Evolutionary conservation across 2,888 invertebrate species (phyloP).

Genomic region (Chloromyia formosa): DNA sequence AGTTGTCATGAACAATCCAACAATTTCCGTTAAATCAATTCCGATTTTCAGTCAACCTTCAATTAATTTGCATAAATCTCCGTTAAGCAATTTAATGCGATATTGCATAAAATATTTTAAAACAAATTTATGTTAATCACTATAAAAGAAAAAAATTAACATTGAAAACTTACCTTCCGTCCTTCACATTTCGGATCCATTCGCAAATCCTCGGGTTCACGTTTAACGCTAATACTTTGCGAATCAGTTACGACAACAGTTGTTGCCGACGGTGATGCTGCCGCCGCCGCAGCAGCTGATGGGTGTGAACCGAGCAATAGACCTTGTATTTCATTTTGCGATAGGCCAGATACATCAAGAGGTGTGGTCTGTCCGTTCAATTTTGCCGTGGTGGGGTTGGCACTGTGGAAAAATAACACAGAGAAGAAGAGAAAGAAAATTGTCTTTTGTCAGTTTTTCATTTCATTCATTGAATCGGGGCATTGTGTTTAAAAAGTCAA

Average conservation of each 20-base stretch:
- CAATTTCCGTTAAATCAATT: too few species aligned
- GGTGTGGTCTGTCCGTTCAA: slow-evolving; percentile 65
- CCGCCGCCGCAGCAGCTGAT: slow-evolving; percentile 58
- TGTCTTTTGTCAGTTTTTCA: slow-evolving; percentile 28
- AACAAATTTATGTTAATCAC: too few species aligned
- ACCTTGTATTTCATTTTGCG: slow-evolving; percentile 66
- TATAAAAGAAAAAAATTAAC: background rate
- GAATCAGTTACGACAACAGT: slow-evolving; percentile 51
- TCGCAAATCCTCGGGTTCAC: slow-evolving; percentile 65
- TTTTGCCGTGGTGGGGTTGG: slow-evolving; percentile 60
- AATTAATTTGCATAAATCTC: too few species aligned
- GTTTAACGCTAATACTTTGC: slow-evolving; percentile 63
- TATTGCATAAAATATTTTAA: too few species aligned
- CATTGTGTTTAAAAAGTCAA: background rate
- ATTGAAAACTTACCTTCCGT: slow-evolving; percentile 59
- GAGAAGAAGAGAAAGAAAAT: slow-evolving; percentile 43
- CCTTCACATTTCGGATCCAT: slow-evolving; percentile 64
- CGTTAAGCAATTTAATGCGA: too few species aligned
- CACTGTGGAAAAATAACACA: slow-evolving; percentile 55
- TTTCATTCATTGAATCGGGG: slow-evolving; percentile 10
- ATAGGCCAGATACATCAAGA: slow-evolving; percentile 65
- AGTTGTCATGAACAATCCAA: too few species aligned
- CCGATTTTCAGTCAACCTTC: too few species aligned
- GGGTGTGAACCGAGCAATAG: slow-evolving; percentile 65
- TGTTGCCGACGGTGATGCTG: slow-evolving; percentile 60